Evolutionary conservation across 2,797 vertebrate genomes (phyloP).

Genomic region (Trachops cirrhosus): DNA sequence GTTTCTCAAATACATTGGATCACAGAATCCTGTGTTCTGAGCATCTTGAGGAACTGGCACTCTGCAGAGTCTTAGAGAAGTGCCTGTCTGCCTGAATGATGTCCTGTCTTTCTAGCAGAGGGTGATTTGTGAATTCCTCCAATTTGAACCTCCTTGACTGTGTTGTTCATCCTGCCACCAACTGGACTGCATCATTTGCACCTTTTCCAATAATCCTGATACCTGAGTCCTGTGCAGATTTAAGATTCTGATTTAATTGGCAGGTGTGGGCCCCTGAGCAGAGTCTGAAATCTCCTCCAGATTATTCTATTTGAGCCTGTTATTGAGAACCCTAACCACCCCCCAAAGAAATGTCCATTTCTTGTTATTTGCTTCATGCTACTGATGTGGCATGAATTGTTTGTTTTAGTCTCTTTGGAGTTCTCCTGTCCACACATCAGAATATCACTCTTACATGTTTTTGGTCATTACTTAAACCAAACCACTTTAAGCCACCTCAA

Average conservation of each 20-base stretch:
- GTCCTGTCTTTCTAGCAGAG: not conserved
- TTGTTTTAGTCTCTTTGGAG: not conserved
- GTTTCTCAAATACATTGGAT: not conserved
- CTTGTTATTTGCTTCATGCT: not conserved
- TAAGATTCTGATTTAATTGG: not conserved
- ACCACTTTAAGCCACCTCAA: not conserved
- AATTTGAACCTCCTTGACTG: fast-evolving
- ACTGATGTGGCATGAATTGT: not conserved
- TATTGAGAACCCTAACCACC: not conserved
- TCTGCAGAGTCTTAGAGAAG: not conserved
- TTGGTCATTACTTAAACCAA: not conserved
- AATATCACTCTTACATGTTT: not conserved
- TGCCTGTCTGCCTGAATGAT: not conserved
- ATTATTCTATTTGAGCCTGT: not conserved
- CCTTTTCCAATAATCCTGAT: not conserved
- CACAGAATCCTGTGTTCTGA: not conserved
- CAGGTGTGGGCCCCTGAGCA: not conserved
- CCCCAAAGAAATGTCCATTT: not conserved
- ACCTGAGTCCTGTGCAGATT: not conserved
- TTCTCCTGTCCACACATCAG: not conserved
- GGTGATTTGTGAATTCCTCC: not conserved
- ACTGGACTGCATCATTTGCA: not conserved
- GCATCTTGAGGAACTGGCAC: not conserved
- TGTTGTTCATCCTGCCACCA: not conserved
- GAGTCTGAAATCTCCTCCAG: not conserved